Percentiles rank a stretch among this genome's conserved stretches.
Conservation (phyloP, 2,888 invertebrate species). For the Dicyrtoma fusca region DNA sequence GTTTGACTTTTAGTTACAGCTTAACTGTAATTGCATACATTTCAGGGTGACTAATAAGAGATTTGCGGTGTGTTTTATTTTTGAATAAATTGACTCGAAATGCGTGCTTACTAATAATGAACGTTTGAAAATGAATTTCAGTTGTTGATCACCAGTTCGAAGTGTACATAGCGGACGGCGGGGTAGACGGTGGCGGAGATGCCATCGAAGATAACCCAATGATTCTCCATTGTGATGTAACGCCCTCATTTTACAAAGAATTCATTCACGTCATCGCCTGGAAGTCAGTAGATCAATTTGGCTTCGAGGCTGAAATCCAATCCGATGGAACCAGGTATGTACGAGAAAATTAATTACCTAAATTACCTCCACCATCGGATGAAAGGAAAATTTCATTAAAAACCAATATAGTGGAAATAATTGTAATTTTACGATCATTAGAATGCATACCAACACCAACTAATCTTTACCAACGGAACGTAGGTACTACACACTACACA, state of each 20-base stretch:
- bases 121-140: constrained; percentile 2
- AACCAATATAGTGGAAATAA: too few relatives aligned
- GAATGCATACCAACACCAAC: too few relatives aligned
- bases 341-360: too few relatives aligned
- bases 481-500: too few relatives aligned
- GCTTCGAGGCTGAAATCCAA: constrained; percentile 49
- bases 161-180: constrained; percentile 39
- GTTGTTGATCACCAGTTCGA: constrained; percentile 51
- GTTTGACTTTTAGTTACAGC: too few relatives aligned
- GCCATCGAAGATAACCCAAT: constrained; percentile 47
- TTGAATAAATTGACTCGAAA: background rate
- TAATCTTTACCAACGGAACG: too few relatives aligned
- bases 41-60: too few relatives aligned
- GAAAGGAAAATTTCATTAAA: too few relatives aligned
- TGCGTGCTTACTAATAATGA: background rate
- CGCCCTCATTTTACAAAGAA: constrained; percentile 42
- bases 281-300: constrained; percentile 54
- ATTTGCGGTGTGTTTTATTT: too few relatives aligned
- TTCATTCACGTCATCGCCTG: constrained; percentile 45
- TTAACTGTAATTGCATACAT: too few relatives aligned
- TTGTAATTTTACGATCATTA: too few relatives aligned
- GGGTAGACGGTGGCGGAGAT: constrained; percentile 35
- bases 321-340: constrained; percentile 42
- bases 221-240: constrained; percentile 48
- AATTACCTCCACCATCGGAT: too few relatives aligned